phyloP scores from a whole-genome alignment of 2,797 vertebrate genomes.

The Poeciliopsis infans region DNA sequence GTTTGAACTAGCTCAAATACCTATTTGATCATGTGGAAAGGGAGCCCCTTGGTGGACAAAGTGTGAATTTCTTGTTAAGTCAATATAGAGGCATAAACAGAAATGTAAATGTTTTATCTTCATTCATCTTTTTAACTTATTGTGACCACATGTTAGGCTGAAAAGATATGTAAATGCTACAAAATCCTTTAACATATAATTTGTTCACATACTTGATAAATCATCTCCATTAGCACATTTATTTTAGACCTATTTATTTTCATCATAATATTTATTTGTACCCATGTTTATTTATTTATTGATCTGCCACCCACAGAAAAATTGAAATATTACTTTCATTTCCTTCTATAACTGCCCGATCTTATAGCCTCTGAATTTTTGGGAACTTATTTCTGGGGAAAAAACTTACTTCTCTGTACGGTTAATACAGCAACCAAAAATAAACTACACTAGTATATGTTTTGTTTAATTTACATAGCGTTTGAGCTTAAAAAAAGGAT shows the following conservation, averaged over 20 bases:
- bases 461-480: background rate
- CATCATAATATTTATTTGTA: background rate
- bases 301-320: background rate
- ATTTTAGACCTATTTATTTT: background rate
- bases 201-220: background rate
- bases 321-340: background rate
- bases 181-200: background rate
- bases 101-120: background rate
- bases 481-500: background rate
- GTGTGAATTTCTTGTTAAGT: constrained; percentile 40
- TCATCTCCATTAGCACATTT: background rate
- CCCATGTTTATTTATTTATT: background rate
- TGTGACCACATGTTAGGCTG: background rate
- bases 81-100: background rate
- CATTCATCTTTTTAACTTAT: background rate
- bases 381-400: background rate
- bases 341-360: background rate
- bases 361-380: background rate
- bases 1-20: constrained; percentile 28
- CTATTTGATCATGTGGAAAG: constrained; percentile 64
- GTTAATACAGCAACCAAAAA: background rate
- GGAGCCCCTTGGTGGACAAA: constrained; percentile 77
- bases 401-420: background rate
- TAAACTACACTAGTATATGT: background rate
- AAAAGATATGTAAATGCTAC: background rate